phyloP scores from a whole-genome alignment of 2,113 vertebrate genomes.

The Pogonocichla stellata region DNA sequence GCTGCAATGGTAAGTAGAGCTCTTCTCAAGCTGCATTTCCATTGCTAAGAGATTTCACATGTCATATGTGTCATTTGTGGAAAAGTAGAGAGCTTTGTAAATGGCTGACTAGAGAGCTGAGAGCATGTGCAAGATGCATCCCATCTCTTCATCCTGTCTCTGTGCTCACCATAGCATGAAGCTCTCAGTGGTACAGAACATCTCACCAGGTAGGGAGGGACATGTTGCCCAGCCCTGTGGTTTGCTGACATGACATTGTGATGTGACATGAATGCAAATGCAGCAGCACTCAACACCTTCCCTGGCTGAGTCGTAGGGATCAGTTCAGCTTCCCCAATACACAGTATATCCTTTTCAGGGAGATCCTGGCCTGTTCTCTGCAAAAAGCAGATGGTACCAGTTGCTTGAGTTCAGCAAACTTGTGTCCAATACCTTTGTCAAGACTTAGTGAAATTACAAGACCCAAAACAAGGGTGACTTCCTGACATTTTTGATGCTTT shows the following conservation, averaged over 20 bases:
- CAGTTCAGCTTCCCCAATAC: neutral
- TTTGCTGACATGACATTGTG: neutral
- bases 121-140: neutral
- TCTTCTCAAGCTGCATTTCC: neutral
- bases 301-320: neutral
- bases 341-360: neutral
- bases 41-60: neutral
- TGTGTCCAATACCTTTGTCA: neutral
- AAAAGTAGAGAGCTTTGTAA: conserved; percentile 4
- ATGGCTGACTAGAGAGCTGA: neutral
- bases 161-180: neutral
- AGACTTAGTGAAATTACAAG: neutral
- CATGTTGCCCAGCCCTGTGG: neutral
- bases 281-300: neutral
- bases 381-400: neutral
- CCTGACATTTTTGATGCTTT: neutral
- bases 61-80: neutral
- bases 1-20: conserved; percentile 84
- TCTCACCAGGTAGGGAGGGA: neutral
- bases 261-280: neutral
- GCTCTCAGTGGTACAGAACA: neutral
- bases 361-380: neutral
- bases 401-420: neutral
- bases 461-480: neutral
- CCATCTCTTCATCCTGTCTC: neutral